These are phyloP conservation scores for Actenoides hombroni DNA, from an alignment of 2,113 vertebrate species.

Conservation along the genomic window DNA sequence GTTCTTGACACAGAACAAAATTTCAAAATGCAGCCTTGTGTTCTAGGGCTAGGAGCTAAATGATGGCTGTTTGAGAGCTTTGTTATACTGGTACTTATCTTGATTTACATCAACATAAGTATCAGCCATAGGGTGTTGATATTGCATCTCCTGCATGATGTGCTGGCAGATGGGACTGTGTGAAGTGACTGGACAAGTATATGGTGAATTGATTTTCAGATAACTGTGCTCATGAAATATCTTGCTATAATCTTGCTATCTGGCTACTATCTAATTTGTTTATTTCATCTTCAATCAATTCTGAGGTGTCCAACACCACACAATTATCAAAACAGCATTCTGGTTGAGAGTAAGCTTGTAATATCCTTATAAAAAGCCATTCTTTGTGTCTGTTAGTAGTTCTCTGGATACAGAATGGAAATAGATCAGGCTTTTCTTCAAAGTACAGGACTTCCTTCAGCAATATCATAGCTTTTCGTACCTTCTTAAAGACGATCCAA, in stretches of 20 bases:
- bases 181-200: background rate
- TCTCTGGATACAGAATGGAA: background rate
- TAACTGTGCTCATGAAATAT: background rate
- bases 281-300: background rate
- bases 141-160: background rate
- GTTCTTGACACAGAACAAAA: background rate
- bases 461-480: background rate
- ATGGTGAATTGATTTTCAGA: background rate
- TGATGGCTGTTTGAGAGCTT: background rate
- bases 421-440: background rate
- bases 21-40: background rate
- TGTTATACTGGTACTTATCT: background rate
- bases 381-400: background rate
- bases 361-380: background rate
- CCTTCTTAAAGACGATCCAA: background rate
- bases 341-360: background rate
- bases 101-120: background rate
- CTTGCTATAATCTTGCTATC: background rate
- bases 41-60: background rate
- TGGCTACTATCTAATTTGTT: background rate
- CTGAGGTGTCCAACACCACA: background rate
- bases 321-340: background rate
- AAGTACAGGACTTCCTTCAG: background rate
- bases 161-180: background rate
- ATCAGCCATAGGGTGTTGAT: background rate